Evolutionary conservation across 2,888 invertebrate species (phyloP), one percentile per base, ranked within the genome.

Genomic region (Oscheius sp.): DNA sequence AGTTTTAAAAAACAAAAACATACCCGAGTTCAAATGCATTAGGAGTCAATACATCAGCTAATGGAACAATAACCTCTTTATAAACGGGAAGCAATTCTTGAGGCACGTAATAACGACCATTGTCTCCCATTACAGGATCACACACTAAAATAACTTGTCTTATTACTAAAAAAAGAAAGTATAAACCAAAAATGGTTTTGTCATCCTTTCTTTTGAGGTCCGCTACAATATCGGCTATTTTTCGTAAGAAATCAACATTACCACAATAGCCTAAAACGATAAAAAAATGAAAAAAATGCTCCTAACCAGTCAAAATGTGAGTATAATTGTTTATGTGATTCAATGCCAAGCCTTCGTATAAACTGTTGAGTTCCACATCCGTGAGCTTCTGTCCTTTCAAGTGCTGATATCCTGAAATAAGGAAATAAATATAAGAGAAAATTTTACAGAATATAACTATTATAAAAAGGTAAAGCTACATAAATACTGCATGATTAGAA

Each of bases 101-200:
- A 0, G 96, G 96, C 13, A 98, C 96, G 89, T 99, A 99, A 93
- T 93, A 89, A 92, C 89, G 89, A 0, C 95, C 97, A 90, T 96
- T 93, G 89, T 99, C 99, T 1, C 99, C 99, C 94, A 99, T 93
- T 0, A 99, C 98, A 69, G 98, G 98, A 91, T 99, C 98, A 89
- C 98, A 99, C 23, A 97, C 97, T 96, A 84, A 72, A 88, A n/a
- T n/a, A n/a, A n/a, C n/a, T n/a, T n/a, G n/a, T 25, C 29, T 16
- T 68, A 52, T 63, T 45, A 7, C 6, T 9, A 66, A 49, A 13
- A 46, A 52, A 52, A 3, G 18, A 21, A 21, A n/a, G n/a, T n/a
- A n/a, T 12, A n/a, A 52, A 95, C 96, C 94, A 91, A 95, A 98
- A 76, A 93, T 91, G 69, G 96, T 90, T 63, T 92, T 90, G 0